These are phyloP conservation scores for Sinocyclocheilus rhinocerous DNA, from an alignment of 2,113 vertebrate genomes.

Conservation along the genomic window DNA sequence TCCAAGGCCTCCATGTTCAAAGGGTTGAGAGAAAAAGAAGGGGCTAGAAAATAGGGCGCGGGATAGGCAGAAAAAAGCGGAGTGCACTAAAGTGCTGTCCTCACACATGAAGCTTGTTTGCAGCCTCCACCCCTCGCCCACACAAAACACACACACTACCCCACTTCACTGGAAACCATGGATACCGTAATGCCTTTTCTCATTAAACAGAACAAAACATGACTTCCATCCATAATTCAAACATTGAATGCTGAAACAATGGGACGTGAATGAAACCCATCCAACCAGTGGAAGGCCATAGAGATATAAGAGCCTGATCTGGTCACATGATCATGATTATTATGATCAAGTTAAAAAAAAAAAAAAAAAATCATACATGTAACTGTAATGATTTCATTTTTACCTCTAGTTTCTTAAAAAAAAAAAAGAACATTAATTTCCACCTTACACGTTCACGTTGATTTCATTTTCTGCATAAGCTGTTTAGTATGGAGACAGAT, in stretches of 20 bases:
- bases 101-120: slow-evolving; percentile 50
- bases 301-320: background rate
- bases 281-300: background rate
- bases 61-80: slow-evolving; percentile 11
- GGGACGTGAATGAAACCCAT: background rate
- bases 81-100: slow-evolving; percentile 42
- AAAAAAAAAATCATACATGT: background rate
- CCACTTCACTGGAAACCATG: slow-evolving; percentile 56
- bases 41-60: slow-evolving; percentile 30
- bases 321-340: slow-evolving; percentile 1
- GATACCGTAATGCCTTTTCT: slow-evolving; percentile 50
- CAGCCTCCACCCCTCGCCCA: slow-evolving; percentile 18
- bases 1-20: slow-evolving; percentile 55
- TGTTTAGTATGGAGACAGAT: too few relatives aligned
- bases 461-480: too few relatives aligned
- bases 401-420: too few relatives aligned
- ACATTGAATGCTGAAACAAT: slow-evolving; percentile 15
- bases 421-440: too few relatives aligned
- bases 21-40: slow-evolving; percentile 31
- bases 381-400: background rate
- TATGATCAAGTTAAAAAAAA: background rate
- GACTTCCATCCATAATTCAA: slow-evolving; percentile 46
- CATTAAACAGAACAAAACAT: slow-evolving; percentile 46
- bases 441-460: too few relatives aligned
- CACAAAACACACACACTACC: slow-evolving; percentile 28